Evolutionary conservation across 1,140 invertebrate genomes (phyloP), one percentile per base, ranked within the genome.

Genomic region (Drosophila dunni): DNA sequence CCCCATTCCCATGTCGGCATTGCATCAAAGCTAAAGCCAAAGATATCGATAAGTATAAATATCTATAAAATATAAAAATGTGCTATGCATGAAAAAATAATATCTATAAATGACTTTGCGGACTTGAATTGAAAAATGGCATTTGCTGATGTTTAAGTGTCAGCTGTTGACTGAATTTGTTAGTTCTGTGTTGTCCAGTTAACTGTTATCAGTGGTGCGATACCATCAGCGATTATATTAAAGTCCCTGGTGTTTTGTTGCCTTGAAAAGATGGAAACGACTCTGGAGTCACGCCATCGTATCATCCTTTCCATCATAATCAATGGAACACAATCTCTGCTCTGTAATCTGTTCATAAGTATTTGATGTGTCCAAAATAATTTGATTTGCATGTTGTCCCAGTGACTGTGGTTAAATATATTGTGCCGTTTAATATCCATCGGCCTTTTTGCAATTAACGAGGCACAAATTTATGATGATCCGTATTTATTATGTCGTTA

Each of bases 331-430:
- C 75, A 68, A n/a, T n/a, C n/a, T n/a, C n/a, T n/a, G n/a, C n/a
- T n/a, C n/a, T n/a, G n/a, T 84, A 84, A 88, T 76, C 76, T 50
- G 38, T 68, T 77, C 72, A 79, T 79, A 83, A 88, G 84, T 57
- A 70, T 88, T 86, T 86, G 75, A 88, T 86, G 86, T 88, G 75
- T 15, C 79, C 34, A 78, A 85, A 77, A 88, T 86, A 86, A 86
- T 89, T 89, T 80, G 84, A 89, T 86, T 86, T 86, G 79, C 72
- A 88, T 86, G 70, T 36, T 62, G 45, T 57, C 54, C 36, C 57
- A 53, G 20, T 58, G 56, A 11, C 11, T 40, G 36, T 11, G 34
- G 66, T 42, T 66, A 46, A 57, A 51, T 66, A 46, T 48, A 51
- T 42, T 4, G 3, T 50, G 34, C 7, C 50, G 7, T 57, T 42